Base-by-base conservation (phyloP, 2,888 invertebrate species). In the Melieria picta region DNA sequence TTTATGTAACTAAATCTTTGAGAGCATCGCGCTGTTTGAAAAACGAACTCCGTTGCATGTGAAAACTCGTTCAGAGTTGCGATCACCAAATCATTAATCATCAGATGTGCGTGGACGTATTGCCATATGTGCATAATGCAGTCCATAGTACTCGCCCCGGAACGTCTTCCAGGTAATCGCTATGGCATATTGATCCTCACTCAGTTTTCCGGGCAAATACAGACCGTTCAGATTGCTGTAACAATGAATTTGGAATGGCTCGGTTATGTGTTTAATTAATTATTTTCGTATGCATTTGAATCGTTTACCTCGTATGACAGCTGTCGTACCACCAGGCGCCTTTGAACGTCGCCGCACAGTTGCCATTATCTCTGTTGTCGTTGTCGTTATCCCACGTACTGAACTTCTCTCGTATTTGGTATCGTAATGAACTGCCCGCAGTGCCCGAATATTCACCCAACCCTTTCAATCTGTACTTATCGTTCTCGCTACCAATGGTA, bases 81-180 rank as follows among this genome's bases (percentile, higher is more conserved):
- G 1, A 16, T 16, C 16, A 16, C 16, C 16, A 16, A 16, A 16
- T 16, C 16, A 16, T 16, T 2, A 16, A 16, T 16, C 2, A 16
- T 16, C 16, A 16, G 16, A 16, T 16, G 1, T 16, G 16, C 16
- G 16, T 16, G 2, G 16, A 16, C 16, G 16, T 16, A 16, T 60
- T n/a, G 60, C 60, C 60, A 60, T 60, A 11, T 43, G 60, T n/a
- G 45, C 43, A 43, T 16, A 60, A n/a, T 60, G 10, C 9, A 60
- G 42, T 11, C n/a, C 42, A 16, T 60, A 42, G 1, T 43, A 0
- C 7, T 5, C 1, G 7, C 43, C 60, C 0, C 9, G 60, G 43
- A 42, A 60, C 4, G 60, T 0, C 4, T 10, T 0, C 60, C 60
- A 60, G 9, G 7, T 10, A 4, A 60, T 30, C 11, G 42, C 60